Conservation (phyloP, 2,797 vertebrate genomes). For the Neopelma chrysocephalum region DNA sequence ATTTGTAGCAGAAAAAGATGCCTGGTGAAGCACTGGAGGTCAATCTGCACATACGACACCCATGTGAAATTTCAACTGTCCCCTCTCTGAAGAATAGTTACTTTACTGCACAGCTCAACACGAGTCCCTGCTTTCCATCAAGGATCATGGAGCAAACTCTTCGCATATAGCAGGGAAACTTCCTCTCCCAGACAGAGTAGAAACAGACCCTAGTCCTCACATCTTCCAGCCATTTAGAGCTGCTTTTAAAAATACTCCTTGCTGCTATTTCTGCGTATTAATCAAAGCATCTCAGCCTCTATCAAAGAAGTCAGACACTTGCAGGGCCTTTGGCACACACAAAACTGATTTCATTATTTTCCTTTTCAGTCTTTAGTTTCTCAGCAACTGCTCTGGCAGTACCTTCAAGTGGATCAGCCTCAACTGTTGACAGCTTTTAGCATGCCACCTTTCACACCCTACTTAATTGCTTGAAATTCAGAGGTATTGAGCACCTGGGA, state of each 20-base stretch:
- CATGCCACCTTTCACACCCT: slow-evolving; percentile 17
- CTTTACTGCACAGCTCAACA: background rate
- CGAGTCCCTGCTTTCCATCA: background rate
- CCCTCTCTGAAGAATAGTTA: background rate
- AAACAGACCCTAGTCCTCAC: background rate
- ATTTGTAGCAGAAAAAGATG: background rate
- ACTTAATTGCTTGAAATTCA: slow-evolving; percentile 40
- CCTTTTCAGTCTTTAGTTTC: background rate
- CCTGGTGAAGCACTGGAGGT: background rate
- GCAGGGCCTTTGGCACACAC: background rate
- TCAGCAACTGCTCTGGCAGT: background rate
- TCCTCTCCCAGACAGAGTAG: background rate
- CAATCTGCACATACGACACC: background rate
- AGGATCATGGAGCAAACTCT: background rate
- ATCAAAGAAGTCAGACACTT: background rate
- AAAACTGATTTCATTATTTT: background rate
- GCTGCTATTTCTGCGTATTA: background rate
- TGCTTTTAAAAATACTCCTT: background rate
- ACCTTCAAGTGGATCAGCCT: background rate
- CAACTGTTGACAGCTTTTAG: background rate
- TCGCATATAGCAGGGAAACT: background rate
- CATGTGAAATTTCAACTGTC: background rate
- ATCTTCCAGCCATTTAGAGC: background rate
- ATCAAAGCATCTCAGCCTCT: background rate
- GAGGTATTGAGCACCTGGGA: slow-evolving; percentile 1